Percentiles rank a stretch among this genome's conserved stretches.
phyloP scores from a whole-genome alignment of 2,113 vertebrate genomes.

The Malurus cyaneus region DNA sequence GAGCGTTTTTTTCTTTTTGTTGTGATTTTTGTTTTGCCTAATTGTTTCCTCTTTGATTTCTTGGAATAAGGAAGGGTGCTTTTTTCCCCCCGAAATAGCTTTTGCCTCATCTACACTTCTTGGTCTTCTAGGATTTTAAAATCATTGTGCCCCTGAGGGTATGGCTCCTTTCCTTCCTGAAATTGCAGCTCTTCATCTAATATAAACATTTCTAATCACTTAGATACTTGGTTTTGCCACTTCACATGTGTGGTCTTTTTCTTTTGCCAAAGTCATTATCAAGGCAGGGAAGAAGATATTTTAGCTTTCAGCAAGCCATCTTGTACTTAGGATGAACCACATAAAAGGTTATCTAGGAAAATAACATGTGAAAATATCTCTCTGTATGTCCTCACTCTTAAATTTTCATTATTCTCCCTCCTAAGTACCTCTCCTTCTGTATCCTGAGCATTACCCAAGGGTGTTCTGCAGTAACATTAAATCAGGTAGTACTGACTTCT shows the following conservation, averaged over 20 bases:
- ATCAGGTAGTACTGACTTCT: not conserved
- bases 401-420: not conserved
- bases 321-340: not conserved
- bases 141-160: not conserved
- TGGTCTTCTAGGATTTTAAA: conserved; percentile 5
- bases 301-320: not conserved
- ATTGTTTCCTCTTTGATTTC: not conserved
- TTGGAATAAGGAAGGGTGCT: not conserved
- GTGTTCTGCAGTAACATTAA: not conserved
- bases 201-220: not conserved
- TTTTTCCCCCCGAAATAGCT: not conserved
- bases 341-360: not conserved
- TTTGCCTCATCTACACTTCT: not conserved
- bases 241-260: not conserved
- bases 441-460: not conserved
- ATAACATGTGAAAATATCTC: not conserved
- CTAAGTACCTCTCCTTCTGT: not conserved
- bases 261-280: not conserved
- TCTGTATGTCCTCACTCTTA: not conserved
- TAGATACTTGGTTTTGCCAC: not conserved
- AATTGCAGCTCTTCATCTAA: not conserved
- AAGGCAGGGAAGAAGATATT: not conserved
- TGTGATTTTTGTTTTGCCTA: not conserved
- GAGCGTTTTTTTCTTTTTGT: not conserved
- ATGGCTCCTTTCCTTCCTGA: not conserved